phyloP scores from a whole-genome alignment of 1,140 invertebrate genomes.

The Philaenus spumarius region DNA sequence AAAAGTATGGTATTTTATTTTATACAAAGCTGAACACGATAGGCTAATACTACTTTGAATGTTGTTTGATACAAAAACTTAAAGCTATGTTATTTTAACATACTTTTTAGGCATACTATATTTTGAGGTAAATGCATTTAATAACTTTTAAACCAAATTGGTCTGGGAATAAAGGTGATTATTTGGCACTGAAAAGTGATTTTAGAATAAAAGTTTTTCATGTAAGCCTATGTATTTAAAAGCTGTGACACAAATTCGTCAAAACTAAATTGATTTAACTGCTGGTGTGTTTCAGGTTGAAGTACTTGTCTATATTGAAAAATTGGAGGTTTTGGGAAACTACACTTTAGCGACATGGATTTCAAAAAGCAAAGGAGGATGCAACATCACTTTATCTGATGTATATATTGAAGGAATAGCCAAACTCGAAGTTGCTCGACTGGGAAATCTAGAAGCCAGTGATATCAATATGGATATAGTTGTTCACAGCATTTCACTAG shows the following conservation, averaged over 20 bases:
- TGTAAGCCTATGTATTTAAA: neutral
- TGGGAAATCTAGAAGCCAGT: constrained; percentile 66
- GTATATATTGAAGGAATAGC: constrained; percentile 58
- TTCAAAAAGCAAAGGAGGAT: constrained; percentile 59
- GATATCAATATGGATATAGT: constrained; percentile 71
- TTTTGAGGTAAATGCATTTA: neutral
- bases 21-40: constrained; percentile 12
- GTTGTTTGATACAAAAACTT: neutral
- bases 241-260: neutral
- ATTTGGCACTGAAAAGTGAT: neutral
- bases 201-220: neutral
- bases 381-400: constrained; percentile 60
- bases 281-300: constrained; percentile 40
- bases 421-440: constrained; percentile 57
- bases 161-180: neutral
- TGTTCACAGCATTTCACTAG: constrained; percentile 66
- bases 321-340: constrained; percentile 59
- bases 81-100: neutral
- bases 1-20: neutral
- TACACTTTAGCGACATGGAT: constrained; percentile 67
- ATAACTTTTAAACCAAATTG: neutral
- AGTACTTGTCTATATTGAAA: constrained; percentile 45
- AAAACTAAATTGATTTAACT: neutral
- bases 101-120: neutral
- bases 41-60: neutral